phyloP scores from a whole-genome alignment of 1,140 invertebrate genomes.

The Hypsibius dujardini region DNA sequence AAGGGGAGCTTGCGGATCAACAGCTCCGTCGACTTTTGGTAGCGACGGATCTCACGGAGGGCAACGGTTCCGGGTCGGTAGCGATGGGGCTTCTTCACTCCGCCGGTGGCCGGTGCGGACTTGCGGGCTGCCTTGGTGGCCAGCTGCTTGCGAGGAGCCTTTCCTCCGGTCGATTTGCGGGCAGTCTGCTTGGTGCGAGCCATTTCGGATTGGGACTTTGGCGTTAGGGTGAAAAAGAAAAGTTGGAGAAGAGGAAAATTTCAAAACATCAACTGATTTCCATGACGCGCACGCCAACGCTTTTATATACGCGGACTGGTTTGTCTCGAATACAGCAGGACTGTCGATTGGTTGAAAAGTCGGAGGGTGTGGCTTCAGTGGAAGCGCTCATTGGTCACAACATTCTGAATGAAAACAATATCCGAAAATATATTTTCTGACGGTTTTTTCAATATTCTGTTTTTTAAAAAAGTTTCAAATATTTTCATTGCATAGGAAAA shows the following conservation, averaged over 20 bases:
- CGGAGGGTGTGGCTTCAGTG: too few species aligned
- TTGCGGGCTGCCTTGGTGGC: slow-evolving; percentile 49
- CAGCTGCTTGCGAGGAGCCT: slow-evolving; percentile 37
- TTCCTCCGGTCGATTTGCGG: slow-evolving; percentile 46
- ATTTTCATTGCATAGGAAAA: too few species aligned
- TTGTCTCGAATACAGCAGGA: too few species aligned
- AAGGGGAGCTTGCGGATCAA: slow-evolving; percentile 64
- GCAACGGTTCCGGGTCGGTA: slow-evolving; percentile 61
- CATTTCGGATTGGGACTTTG: slow-evolving; percentile 37
- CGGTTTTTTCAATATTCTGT: too few species aligned
- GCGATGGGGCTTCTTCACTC: slow-evolving; percentile 41
- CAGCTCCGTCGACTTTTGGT: slow-evolving; percentile 66
- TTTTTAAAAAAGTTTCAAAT: too few species aligned
- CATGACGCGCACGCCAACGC: too few species aligned
- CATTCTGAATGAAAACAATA: too few species aligned
- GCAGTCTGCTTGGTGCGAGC: slow-evolving; percentile 70
- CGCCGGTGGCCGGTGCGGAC: slow-evolving; percentile 38
- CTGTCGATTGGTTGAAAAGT: too few species aligned
- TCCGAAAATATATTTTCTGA: too few species aligned
- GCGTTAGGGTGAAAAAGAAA: not conserved
- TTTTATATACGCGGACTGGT: too few species aligned
- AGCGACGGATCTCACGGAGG: slow-evolving; percentile 63
- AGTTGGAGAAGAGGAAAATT: not conserved
- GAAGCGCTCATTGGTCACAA: too few species aligned
- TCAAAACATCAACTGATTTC: too few species aligned